A percentile compares a stretch with the other conserved stretches of the same genome.
phyloP scores from a whole-genome alignment of 1,140 invertebrate genomes.

The Chionoecetes opilio region DNA sequence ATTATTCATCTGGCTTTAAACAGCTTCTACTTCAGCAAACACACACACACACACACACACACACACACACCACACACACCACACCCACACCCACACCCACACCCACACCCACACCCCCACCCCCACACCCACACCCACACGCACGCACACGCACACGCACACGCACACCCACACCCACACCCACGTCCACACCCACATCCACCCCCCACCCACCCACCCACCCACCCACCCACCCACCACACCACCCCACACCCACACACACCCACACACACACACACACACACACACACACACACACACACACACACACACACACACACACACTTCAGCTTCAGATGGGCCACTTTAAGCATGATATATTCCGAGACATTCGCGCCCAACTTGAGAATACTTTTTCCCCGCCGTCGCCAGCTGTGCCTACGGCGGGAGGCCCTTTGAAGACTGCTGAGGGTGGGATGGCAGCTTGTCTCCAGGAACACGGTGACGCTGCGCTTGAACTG shows the following conservation, averaged over 20 bases:
- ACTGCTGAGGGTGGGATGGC: background rate
- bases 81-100: no score
- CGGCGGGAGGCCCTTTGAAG: background rate
- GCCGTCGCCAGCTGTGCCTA: background rate
- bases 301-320: constrained; percentile 18
- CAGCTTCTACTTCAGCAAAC: no score
- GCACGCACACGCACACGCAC: no score
- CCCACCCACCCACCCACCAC: background rate
- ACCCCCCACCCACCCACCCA: background rate
- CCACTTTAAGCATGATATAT: constrained; percentile 12
- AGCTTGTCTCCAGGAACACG: background rate
- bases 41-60: no score
- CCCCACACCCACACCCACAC: no score
- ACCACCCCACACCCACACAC: no score
- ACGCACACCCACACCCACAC: no score
- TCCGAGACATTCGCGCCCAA: constrained; percentile 4
- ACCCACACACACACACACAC: background rate
- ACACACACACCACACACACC: no score
- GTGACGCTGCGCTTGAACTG: background rate
- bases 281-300: constrained; percentile 18
- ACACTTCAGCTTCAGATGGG: background rate
- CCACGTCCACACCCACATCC: background rate
- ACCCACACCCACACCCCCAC: no score
- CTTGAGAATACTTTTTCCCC: background rate
- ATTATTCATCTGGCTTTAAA: no score